Conservation (phyloP, 1,140 invertebrate species). For the Oreohelix idahoensis region DNA sequence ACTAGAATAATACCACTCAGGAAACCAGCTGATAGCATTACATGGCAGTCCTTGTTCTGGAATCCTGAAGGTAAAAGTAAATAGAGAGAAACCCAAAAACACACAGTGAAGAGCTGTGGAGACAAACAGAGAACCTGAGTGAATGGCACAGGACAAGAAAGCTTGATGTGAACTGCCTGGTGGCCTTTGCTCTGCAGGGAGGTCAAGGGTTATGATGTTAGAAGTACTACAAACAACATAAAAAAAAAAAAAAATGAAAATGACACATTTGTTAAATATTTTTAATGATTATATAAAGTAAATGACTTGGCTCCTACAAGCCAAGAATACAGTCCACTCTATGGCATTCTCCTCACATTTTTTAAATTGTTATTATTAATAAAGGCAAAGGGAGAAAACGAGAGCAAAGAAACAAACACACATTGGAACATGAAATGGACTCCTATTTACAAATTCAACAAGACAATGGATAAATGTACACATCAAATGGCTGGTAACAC, state of each 20-base stretch:
- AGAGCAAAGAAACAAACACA: background rate
- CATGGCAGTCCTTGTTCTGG: no score
- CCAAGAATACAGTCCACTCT: background rate
- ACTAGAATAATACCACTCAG: no score
- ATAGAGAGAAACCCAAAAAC: no score
- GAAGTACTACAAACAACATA: background rate
- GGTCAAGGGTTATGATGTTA: no score
- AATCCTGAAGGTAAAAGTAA: no score
- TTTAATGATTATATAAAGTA: slow-evolving; percentile 26
- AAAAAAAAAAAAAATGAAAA: background rate
- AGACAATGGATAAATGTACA: background rate
- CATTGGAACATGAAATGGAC: background rate
- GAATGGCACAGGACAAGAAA: no score
- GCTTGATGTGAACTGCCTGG: no score
- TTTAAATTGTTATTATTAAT: background rate
- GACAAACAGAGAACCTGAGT: no score
- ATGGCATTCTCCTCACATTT: background rate
- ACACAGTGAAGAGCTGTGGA: no score
- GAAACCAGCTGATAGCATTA: no score
- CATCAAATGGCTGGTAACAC: no score
- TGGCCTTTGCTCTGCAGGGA: no score
- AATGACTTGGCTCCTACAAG: slow-evolving; percentile 2
- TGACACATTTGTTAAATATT: background rate
- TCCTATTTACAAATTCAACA: background rate
- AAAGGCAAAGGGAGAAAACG: background rate